Conservation (phyloP, 2,113 vertebrate genomes). For the Aegithalos caudatus region DNA sequence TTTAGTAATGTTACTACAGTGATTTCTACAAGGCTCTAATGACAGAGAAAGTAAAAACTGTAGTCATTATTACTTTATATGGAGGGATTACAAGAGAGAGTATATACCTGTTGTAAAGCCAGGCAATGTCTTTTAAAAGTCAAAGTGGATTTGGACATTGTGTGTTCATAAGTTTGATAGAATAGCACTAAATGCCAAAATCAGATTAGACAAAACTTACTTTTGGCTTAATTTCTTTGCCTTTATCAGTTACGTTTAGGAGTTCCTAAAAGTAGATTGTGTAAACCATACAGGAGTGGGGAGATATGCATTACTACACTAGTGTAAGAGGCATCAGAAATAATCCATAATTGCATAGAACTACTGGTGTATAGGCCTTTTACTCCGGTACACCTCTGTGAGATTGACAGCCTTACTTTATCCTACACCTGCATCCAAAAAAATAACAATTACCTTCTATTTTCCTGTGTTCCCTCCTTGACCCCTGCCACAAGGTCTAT, state of each 20-base stretch:
- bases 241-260: not conserved
- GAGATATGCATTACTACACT: rapidly evolving
- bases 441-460: not conserved
- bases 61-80: not conserved
- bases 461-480: not conserved
- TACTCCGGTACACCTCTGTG: not conserved
- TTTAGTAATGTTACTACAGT: not conserved
- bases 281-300: not conserved
- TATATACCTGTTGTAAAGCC: not conserved
- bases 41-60: not conserved
- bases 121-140: not conserved
- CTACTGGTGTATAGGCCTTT: not conserved
- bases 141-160: not conserved
- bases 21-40: not conserved
- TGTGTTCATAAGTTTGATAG: not conserved
- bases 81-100: not conserved
- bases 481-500: not conserved
- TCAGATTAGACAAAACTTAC: rapidly evolving
- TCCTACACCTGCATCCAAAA: not conserved
- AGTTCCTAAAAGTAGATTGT: not conserved
- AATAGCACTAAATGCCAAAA: not conserved
- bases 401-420: not conserved
- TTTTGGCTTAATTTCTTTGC: not conserved
- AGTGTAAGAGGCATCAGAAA: not conserved
- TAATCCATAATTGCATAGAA: not conserved